These are phyloP conservation scores for Gambusia holbrooki DNA, from an alignment of 2,113 vertebrate species.

Conservation along the genomic window DNA sequence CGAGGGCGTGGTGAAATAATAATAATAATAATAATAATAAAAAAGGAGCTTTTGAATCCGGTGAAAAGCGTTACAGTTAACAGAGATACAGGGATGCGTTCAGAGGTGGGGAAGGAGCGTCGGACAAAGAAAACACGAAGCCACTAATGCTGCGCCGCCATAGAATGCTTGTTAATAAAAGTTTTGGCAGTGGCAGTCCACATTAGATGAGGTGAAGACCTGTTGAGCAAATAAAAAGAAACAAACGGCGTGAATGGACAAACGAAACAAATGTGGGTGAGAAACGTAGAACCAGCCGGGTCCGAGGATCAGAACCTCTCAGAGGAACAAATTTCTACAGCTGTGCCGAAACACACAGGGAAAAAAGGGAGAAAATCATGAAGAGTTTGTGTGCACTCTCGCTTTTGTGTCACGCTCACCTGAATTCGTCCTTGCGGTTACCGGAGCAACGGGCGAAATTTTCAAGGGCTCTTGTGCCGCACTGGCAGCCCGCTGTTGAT, in stretches of 20 bases:
- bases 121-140: slow-evolving; percentile 40
- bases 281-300: background rate
- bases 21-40: background rate
- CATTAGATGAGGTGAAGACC: slow-evolving; percentile 30
- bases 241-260: slow-evolving; percentile 23
- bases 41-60: slow-evolving; percentile 43
- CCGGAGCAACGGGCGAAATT: slow-evolving; percentile 76
- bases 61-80: slow-evolving; percentile 63
- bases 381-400: slow-evolving; percentile 11
- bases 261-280: slow-evolving; percentile 13
- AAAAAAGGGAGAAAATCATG: slow-evolving; percentile 1
- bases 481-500: slow-evolving; percentile 29
- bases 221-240: slow-evolving; percentile 15
- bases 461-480: slow-evolving; percentile 59
- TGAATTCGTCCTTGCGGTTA: slow-evolving; percentile 68
- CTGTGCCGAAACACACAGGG: background rate
- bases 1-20: slow-evolving; percentile 63
- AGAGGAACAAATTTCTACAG: background rate
- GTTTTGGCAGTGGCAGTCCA: slow-evolving; percentile 3
- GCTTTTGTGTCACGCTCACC: slow-evolving; percentile 30
- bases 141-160: slow-evolving; percentile 39
- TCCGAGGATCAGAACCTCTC: slow-evolving; percentile 7
- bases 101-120: background rate
- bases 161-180: slow-evolving; percentile 15
- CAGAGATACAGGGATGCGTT: slow-evolving; percentile 24